phyloP scores from a whole-genome alignment of 2,113 vertebrate genomes.

The Hyla sarda region DNA sequence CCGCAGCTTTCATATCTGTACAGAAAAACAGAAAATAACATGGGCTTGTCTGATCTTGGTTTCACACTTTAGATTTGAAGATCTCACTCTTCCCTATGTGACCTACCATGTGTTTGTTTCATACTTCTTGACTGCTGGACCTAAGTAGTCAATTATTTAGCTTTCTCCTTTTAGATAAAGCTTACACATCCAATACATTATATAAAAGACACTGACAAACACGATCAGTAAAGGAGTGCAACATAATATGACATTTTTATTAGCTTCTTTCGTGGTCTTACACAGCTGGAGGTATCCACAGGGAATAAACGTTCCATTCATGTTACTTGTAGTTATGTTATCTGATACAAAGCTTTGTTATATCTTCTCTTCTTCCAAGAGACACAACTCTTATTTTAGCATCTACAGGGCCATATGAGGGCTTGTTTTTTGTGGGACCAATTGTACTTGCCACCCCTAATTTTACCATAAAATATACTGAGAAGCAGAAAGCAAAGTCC shows the following conservation, averaged over 20 bases:
- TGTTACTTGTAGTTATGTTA: neutral
- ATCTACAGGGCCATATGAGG: too few species aligned
- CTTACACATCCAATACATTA: neutral
- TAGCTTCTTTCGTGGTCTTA: neutral
- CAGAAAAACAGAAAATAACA: neutral
- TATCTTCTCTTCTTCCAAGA: too few species aligned
- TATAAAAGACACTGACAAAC: too few species aligned
- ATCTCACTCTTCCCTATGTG: neutral
- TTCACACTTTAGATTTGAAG: neutral
- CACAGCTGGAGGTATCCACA: neutral
- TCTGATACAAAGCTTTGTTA: too few species aligned
- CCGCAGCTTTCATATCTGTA: neutral
- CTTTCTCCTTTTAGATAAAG: neutral
- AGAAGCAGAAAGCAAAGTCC: too few species aligned
- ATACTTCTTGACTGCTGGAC: neutral
- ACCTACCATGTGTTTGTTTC: neutral
- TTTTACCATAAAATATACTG: too few species aligned
- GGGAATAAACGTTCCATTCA: neutral
- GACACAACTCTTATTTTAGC: too few species aligned
- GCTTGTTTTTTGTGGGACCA: too few species aligned
- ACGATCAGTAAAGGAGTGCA: neutral
- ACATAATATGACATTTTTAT: neutral
- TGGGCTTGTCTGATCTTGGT: neutral
- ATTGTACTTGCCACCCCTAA: too few species aligned
- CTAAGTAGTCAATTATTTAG: neutral